Evolutionary conservation across 1,140 invertebrate genomes (phyloP), one percentile per base, ranked within the genome.

Genomic region (Maconellicoccus hirsutus): DNA sequence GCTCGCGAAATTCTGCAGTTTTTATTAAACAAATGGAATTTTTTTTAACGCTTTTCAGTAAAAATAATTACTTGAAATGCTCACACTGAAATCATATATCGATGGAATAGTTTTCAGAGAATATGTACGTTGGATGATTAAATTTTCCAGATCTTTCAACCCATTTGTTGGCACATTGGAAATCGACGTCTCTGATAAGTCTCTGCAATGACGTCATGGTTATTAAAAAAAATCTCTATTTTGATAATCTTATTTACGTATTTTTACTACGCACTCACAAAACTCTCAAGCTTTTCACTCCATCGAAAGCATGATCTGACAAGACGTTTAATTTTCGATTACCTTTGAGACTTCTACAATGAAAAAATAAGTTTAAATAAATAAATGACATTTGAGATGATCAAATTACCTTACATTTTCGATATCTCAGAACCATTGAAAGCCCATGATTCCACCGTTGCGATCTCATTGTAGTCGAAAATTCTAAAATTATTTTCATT

Each of bases 81-180:
- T 81, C 78, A 88, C 87, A 79, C 83, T 79, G 75, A 93, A 90
- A 76, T 89, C 85, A 76, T 91, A 88, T 71, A 94, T 87, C 19
- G 90, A 91, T 1, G 92, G 92, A 76, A 95, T 90, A 63, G 86
- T 85, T 77, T 88, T 89, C 70, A 95, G 78, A 0, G 86, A 83
- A 14, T 84, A 84, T 0, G 89, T 90, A 71, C 87, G 84, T 75
- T 86, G 82, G 73, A 95, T 82, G 52, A 83, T 82, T 21, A 95
- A 81, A 59, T 83, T 81, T 78, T 91, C 86, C 19, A 95, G 77
- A 39, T 84, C 83, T 61, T 87, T 82, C 12, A 95, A 79, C 6
- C 91, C 92, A 19, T 80, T 80, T 0, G 86, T 86, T 0, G 92
- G 92, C 21, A 94, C 79, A 12, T 80, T 80, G 4, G 83, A 84